Base-by-base conservation (phyloP, 2,797 vertebrate genomes). In the Poeciliopsis presidionis region DNA sequence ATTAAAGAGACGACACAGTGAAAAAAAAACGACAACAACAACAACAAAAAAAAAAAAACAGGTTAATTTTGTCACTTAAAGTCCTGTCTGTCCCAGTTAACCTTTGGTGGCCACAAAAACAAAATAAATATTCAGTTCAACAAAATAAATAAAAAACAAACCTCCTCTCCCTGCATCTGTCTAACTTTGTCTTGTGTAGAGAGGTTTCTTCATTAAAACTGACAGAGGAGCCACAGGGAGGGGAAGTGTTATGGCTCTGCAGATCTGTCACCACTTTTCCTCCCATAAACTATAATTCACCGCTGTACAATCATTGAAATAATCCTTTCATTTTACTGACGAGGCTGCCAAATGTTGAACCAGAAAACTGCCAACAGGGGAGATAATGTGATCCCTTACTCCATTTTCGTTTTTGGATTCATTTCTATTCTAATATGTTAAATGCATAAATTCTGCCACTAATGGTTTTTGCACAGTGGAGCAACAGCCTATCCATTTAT, bases 301-400 rank as follows among this genome's bases (percentile, higher is more conserved):
- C 87, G 87, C 90, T 84, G 79, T 87, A 91, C 91, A 92, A 91
- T 93, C 93, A 92, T 91, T 92, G 92, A 94, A 94, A 93, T 92
- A 93, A 93, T 92, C 92, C 91, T 93, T 94, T 94, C 88, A 92
- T 94, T 94, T 70, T 94, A 92, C 92, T 90, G 92, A 93, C 86
- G 86, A 91, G 90, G 81, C 91, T 94, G 93, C 94, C 93, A 95
- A 95, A 95, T 93, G 92, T 94, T 92, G 88, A 94, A 94, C 91
- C 92, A 88, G 88, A 92, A 93, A 94, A 94, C 90, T 93, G 92
- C 91, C 83, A 88, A 93, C 91, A 90, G 91, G 86, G 41, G 91
- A 91, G 91, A 94, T 95, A 93, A 93, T 94, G 91, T 88, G 86
- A 89, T 94, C 84, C 82, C 88, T 89, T 82, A 83, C 88, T 87